phyloP scores from a whole-genome alignment of 1,140 invertebrate species.

The Atta cephalotes region DNA sequence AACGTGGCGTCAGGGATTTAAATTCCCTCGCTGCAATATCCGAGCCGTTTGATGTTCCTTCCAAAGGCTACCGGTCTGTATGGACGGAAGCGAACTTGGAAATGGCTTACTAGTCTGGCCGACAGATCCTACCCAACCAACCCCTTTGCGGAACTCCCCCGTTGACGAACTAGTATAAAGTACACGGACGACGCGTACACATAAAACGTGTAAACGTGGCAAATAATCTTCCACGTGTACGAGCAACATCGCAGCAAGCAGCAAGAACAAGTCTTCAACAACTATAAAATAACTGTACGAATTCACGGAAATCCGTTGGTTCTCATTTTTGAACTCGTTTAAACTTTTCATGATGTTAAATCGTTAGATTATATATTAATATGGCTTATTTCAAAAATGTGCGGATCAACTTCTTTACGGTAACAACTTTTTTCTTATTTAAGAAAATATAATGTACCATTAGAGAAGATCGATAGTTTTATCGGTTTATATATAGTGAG shows the following conservation, averaged over 20 bases:
- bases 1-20: slow-evolving; percentile 74
- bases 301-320: neutral
- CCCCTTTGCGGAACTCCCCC: slow-evolving; percentile 36
- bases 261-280: neutral
- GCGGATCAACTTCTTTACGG: neutral
- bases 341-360: neutral
- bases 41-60: slow-evolving; percentile 77
- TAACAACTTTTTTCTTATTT: neutral
- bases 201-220: neutral
- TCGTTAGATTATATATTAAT: neutral
- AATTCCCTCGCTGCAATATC: slow-evolving; percentile 77
- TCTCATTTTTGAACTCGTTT: neutral
- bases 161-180: slow-evolving; percentile 60
- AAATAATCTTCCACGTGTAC: slow-evolving; percentile 4
- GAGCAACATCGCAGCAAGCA: slow-evolving; percentile 51
- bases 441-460: neutral
- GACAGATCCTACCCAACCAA: slow-evolving; percentile 31
- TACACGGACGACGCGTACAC: slow-evolving; percentile 14
- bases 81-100: slow-evolving; percentile 73
- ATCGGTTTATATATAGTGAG: neutral
- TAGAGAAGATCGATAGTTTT: neutral
- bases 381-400: neutral
- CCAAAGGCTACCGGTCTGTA: slow-evolving; percentile 67
- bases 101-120: slow-evolving; percentile 69
- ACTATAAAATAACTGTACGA: neutral